Evolutionary conservation across 2,888 invertebrate species (phyloP), one percentile per base, ranked within the genome.

Genomic region (Chrysolina haemoptera): DNA sequence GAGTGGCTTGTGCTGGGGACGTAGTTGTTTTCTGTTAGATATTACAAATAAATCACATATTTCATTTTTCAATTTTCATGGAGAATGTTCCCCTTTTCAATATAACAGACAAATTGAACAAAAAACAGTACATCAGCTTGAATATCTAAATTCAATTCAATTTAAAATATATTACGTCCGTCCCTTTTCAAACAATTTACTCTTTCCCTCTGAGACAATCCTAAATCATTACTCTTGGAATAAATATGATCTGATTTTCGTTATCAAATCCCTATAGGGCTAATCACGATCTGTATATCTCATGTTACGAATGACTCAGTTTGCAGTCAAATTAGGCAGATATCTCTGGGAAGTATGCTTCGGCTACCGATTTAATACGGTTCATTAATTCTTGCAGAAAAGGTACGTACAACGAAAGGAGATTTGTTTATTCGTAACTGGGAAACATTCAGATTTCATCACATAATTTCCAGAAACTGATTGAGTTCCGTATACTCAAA

Each of bases 261-360:
- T 66, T 69, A 73, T 68, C 62, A 65, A 71, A 69, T 77, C 75
- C 77, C 77, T 68, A 65, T 63, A 77, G 77, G 65, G 77, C 77
- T 74, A 77, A 77, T 77, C 75, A 71, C 69, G 76, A 73, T 75
- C 70, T 72, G 67, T 70, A 71, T 73, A 77, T 77, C 75, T 77
- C 77, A 67, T 41, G 65, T 77, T 77, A 75, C 77, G 68, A 74
- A 41, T 64, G 78, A 81, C 78, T 80, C 80, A 76, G 79, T 80
- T 79, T 76, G 76, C 75, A 80, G 78, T 75, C 78, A 80, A 81
- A 81, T 80, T 79, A 78, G 80, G 78, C 77, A 70, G 78, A 79
- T 78, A 75, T 77, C 76, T 78, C 76, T 78, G 66, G 55, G 62
- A 27, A 46, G 48, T 50, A 69, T 50, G 65, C 71, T 71, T 70